Evolutionary conservation across 53 echinoderm and acorn worm genomes (phyloP), one percentile per base, ranked within the genome.

Genomic region (Zoroaster sp.): DNA sequence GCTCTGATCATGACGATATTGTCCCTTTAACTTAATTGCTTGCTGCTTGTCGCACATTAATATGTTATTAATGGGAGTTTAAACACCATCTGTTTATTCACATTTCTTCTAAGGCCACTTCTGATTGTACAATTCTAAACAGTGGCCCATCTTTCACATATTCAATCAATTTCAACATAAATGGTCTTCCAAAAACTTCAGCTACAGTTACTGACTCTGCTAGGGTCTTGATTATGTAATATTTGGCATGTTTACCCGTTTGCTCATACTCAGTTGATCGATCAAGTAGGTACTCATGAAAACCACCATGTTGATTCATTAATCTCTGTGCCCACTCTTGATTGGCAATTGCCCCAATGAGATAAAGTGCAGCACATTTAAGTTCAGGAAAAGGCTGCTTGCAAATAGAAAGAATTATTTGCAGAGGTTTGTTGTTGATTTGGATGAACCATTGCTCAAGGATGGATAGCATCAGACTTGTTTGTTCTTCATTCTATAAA

Each of bases 341-440:
- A 55, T 89, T 83, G 28, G 90, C 92, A 7, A 96, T 70, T 13
- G 93, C 83, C 36, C 86, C 81, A 1, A 96, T 23, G 72, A 96
- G 83, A 0, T 74, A 79, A 10, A 96, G 72, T 25, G 96, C 88
- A 6, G 89, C 86, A 87, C 94, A 94, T 7, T 92, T 87, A 72
- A 96, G 89, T 88, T 96, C 96, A 12, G 55, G 87, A 47, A 96
- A 96, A 9, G 96, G 96, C 66, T 96, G 96, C 59, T 90, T 79
- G 68, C 96, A 96, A 30, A 96, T 88, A 1, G 94, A 83, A n/a
- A 94, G 76, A 73, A 96, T 74, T 20, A 87, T 72, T 36, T 94
- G 92, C 30, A 94, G 40, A 2, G 96, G 92, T 42, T 91, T 94
- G 66, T 77, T 34, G 12, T 75, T 52, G 39, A 96, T 55, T 35